Percentiles rank a stretch among this genome's conserved stretches.
phyloP scores from a whole-genome alignment of 2,888 invertebrate species.

The Kryphioiulus occultus region DNA sequence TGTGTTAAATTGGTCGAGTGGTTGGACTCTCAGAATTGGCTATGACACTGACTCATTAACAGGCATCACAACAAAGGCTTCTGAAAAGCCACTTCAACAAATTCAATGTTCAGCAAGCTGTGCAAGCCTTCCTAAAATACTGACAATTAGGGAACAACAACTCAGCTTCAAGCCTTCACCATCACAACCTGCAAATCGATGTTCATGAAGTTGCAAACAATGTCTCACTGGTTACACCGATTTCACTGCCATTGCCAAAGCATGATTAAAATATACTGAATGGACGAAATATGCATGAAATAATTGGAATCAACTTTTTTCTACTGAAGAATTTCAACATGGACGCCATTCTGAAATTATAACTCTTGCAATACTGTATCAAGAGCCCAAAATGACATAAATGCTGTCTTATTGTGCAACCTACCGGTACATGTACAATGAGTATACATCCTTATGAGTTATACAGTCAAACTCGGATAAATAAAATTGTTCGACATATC shows the following conservation, averaged over 20 bases:
- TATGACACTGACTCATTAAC: constrained; percentile 26
- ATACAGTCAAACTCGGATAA: too few species aligned
- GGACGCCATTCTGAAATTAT: too few species aligned
- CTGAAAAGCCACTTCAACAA: neutral
- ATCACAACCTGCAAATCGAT: neutral
- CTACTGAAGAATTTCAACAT: neutral
- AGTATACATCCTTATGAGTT: too few species aligned
- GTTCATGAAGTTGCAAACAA: neutral
- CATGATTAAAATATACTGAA: neutral
- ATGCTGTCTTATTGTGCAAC: too few species aligned
- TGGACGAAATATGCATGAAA: neutral
- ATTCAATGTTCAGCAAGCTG: neutral
- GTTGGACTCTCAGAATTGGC: neutral
- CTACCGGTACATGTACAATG: too few species aligned
- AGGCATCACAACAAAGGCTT: constrained; percentile 11
- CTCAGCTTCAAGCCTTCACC: neutral
- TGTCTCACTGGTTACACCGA: too few species aligned
- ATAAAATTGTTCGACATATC: too few species aligned
- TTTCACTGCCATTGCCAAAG: neutral
- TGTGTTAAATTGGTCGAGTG: constrained; percentile 33
- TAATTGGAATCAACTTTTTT: neutral
- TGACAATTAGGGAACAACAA: neutral
- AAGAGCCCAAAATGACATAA: too few species aligned
- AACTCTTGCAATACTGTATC: too few species aligned
- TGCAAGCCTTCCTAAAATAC: neutral